Percentiles rank a stretch among this genome's conserved stretches.
These are phyloP conservation scores for Carposina sasakii DNA, from an alignment of 1,140 invertebrate genomes.

Conservation along the genomic window DNA sequence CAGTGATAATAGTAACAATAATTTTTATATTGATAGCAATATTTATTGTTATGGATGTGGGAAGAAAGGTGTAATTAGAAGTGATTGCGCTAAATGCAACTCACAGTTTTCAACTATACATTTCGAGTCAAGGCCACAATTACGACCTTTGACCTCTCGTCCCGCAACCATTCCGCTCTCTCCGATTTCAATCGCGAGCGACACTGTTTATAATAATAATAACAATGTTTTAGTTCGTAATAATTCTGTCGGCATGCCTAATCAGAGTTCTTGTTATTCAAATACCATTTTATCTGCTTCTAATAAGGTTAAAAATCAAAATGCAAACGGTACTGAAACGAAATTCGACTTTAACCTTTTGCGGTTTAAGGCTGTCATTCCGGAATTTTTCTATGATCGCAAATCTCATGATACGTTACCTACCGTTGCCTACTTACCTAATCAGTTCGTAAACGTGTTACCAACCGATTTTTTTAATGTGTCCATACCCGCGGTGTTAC, in stretches of 20 bases:
- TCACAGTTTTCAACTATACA: neutral
- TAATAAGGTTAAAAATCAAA: too few species aligned
- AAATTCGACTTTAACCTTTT: too few species aligned
- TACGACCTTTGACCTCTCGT: neutral
- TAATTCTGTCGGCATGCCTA: too few species aligned
- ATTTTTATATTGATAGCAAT: neutral
- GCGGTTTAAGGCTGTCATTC: too few species aligned
- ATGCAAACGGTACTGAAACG: too few species aligned
- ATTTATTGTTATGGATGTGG: conserved; percentile 8
- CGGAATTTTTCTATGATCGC: too few species aligned
- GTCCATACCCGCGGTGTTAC: too few species aligned
- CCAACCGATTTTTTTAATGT: neutral
- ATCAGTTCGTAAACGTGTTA: too few species aligned
- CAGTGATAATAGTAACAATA: neutral
- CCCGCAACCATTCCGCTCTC: neutral
- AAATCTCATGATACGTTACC: too few species aligned
- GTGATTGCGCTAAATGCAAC: neutral
- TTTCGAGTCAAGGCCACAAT: neutral
- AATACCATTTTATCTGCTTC: too few species aligned
- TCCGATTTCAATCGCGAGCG: neutral
- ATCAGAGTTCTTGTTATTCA: too few species aligned
- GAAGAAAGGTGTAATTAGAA: neutral
- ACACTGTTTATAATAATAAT: neutral
- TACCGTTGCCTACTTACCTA: too few species aligned
- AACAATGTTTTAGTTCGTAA: neutral